phyloP scores from a whole-genome alignment of 2,113 vertebrate species.

The Stictonetta naevosa region DNA sequence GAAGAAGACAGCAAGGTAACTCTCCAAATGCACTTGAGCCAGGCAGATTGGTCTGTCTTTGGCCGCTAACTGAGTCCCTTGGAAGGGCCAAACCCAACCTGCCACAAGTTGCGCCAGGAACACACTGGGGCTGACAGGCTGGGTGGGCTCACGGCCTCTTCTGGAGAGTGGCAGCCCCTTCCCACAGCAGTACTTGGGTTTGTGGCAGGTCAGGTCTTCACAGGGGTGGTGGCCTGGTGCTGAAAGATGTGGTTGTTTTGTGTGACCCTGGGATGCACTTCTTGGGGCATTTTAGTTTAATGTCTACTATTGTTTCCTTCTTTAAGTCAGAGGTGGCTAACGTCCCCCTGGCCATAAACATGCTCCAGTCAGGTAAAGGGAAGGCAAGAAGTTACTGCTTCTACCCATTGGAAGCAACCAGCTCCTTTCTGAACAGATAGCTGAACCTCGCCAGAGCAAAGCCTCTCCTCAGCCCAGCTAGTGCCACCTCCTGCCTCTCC shows the following conservation, averaged over 20 bases:
- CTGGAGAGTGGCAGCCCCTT: not conserved
- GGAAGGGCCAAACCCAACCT: not conserved
- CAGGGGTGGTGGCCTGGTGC: not conserved
- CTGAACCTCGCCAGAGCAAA: not conserved
- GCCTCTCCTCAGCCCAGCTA: not conserved
- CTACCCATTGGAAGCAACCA: not conserved
- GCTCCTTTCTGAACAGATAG: not conserved
- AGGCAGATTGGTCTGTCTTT: not conserved
- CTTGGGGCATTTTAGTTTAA: not conserved
- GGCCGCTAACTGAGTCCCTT: not conserved
- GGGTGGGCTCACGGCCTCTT: not conserved
- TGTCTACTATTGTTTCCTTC: not conserved
- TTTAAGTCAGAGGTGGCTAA: not conserved
- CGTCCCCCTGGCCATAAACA: rapidly evolving
- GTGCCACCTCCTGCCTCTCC: not conserved
- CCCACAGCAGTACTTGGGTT: not conserved
- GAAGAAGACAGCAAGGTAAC: not conserved
- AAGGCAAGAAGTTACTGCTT: not conserved
- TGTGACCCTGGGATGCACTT: not conserved
- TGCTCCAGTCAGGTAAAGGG: not conserved
- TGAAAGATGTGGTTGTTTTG: not conserved
- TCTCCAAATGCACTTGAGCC: not conserved
- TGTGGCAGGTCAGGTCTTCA: not conserved
- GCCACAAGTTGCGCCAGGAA: not conserved
- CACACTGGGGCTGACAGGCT: not conserved